A percentile compares a stretch with the other conserved stretches of the same genome.
Conservation (phyloP, 2,888 invertebrate species). For the Apeira syringaria region DNA sequence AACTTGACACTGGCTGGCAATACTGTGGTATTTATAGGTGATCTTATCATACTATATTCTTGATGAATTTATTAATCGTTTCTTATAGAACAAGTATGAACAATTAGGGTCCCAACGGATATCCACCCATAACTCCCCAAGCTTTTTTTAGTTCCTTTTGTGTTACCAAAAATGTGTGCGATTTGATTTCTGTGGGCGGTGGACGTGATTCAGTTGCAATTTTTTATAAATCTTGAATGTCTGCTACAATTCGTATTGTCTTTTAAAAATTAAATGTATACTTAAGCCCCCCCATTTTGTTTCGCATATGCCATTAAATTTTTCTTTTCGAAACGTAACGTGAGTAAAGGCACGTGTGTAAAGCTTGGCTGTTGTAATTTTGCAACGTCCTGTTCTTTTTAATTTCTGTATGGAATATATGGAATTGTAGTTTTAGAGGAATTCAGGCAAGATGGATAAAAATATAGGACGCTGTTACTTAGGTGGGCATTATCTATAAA, state of each 20-base stretch:
- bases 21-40: background rate
- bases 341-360: constrained; percentile 72
- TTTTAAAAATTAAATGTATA: constrained; percentile 74
- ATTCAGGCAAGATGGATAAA: too few species aligned
- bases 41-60: background rate
- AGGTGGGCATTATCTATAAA: too few species aligned
- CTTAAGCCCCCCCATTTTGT: constrained; percentile 58
- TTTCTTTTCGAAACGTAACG: constrained; percentile 63
- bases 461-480: too few species aligned
- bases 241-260: constrained; percentile 62
- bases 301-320: constrained; percentile 62
- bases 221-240: constrained; percentile 7
- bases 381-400: constrained; percentile 43
- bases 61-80: constrained; percentile 13
- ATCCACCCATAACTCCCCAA: constrained; percentile 67
- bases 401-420: background rate
- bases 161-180: constrained; percentile 72
- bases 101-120: constrained; percentile 67
- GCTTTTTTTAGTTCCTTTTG: constrained; percentile 56
- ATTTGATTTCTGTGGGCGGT: constrained; percentile 67
- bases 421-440: background rate
- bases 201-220: constrained; percentile 55
- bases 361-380: constrained; percentile 62
- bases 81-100: constrained; percentile 48
- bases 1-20: background rate